A percentile compares a stretch with the other conserved stretches of the same genome.
Evolutionary conservation across 1,140 invertebrate species (phyloP).

Genomic region (Apis cerana): DNA sequence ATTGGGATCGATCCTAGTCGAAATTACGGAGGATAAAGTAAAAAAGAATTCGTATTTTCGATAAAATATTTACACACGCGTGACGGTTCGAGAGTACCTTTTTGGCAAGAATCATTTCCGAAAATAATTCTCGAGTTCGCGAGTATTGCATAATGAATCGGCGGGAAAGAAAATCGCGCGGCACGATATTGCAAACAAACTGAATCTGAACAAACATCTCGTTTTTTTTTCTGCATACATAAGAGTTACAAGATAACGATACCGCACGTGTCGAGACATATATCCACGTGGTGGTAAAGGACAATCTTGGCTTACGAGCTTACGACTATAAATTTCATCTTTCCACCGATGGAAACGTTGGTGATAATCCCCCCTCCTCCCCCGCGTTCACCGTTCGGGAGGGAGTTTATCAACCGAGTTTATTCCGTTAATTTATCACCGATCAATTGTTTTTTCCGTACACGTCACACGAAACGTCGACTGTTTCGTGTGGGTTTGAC

Average conservation of each 20-base stretch:
- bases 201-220: constrained; percentile 9
- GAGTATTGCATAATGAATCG: constrained; percentile 14
- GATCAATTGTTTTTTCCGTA: neutral
- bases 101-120: constrained; percentile 40
- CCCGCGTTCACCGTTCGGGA: too few relatives aligned
- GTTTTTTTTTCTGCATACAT: neutral
- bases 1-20: too few relatives aligned
- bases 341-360: neutral
- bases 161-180: constrained; percentile 23
- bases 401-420: neutral
- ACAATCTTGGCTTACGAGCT: neutral
- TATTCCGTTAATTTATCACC: neutral
- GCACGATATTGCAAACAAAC: neutral
- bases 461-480: neutral
- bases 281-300: neutral
- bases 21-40: too few relatives aligned
- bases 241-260: constrained; percentile 4
- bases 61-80: too few relatives aligned
- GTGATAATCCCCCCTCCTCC: too few relatives aligned
- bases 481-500: neutral
- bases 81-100: neutral
- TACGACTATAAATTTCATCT: neutral
- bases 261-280: constrained; percentile 1
- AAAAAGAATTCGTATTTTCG: neutral
- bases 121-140: constrained; percentile 21